phyloP scores from a whole-genome alignment of 1,140 invertebrate genomes.

The Asbolus verrucosus region DNA sequence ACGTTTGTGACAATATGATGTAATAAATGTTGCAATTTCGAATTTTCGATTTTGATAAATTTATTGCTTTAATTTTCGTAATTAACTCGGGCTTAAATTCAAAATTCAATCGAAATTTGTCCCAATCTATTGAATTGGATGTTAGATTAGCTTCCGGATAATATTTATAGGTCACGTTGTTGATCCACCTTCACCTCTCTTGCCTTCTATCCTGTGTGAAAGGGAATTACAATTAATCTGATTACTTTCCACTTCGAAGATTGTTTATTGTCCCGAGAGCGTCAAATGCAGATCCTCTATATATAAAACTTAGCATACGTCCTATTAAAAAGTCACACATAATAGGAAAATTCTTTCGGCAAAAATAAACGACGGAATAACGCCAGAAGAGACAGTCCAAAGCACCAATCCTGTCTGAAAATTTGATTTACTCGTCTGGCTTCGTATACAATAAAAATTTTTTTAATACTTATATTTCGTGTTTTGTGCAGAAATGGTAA shows the following conservation, averaged over 20 bases:
- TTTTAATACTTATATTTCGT: constrained; percentile 22
- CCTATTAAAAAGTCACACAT: neutral
- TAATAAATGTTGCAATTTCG: too few species aligned
- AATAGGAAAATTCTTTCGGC: neutral
- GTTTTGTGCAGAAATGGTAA: constrained; percentile 1
- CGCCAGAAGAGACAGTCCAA: constrained; percentile 8
- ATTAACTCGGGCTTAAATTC: neutral
- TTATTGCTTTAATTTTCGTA: too few species aligned
- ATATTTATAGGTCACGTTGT: constrained; percentile 7
- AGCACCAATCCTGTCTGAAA: constrained; percentile 22
- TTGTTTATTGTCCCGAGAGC: neutral
- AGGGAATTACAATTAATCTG: constrained; percentile 19
- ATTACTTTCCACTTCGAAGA: neutral
- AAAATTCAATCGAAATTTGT: constrained; percentile 2
- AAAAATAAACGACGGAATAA: neutral
- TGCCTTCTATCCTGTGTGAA: neutral
- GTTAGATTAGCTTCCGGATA: constrained; percentile 12
- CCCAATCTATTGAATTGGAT: constrained; percentile 13
- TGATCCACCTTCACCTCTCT: constrained; percentile 3
- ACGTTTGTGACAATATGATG: too few species aligned
- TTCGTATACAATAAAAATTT: constrained; percentile 23
- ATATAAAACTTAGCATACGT: neutral
- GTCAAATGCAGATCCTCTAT: constrained; percentile 5
- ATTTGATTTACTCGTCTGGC: constrained; percentile 25
- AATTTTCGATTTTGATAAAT: neutral